phyloP scores from a whole-genome alignment of 1,140 invertebrate genomes.

The Drosophila insularis region DNA sequence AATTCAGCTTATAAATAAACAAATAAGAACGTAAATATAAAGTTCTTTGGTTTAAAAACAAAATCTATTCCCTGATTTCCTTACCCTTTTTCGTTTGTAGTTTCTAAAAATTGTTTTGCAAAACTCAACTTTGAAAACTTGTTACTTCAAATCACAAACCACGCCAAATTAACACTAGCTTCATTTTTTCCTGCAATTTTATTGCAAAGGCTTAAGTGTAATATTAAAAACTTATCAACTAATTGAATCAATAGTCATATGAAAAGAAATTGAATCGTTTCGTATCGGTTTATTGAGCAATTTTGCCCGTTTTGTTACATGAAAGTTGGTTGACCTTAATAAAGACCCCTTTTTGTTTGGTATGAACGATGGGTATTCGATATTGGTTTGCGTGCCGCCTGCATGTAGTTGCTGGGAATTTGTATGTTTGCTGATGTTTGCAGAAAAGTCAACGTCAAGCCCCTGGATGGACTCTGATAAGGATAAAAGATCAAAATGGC shows the following conservation, averaged over 20 bases:
- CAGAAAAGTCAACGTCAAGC: conserved; percentile 61
- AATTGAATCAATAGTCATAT: neutral
- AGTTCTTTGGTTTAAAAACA: too few relatives aligned
- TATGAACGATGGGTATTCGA: neutral
- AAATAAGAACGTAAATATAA: too few relatives aligned
- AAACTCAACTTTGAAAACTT: too few relatives aligned
- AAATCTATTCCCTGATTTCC: too few relatives aligned
- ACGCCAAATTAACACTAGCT: too few relatives aligned
- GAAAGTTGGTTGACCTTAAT: conserved; percentile 2
- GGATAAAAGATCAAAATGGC: conserved; percentile 9
- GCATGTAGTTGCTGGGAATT: neutral
- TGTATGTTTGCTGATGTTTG: conserved; percentile 70
- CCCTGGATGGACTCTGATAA: conserved; percentile 30
- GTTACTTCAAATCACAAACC: too few relatives aligned
- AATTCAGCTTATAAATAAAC: too few relatives aligned
- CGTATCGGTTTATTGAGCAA: conserved; percentile 1
- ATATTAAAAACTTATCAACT: neutral
- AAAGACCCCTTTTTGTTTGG: neutral
- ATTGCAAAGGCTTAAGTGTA: neutral
- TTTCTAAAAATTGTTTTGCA: too few relatives aligned
- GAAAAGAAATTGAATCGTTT: neutral
- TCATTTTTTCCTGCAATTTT: neutral
- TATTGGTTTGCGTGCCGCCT: neutral
- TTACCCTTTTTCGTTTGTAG: too few relatives aligned
- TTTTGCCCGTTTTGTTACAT: neutral